phyloP scores from a whole-genome alignment of 2,888 invertebrate species.

The Elgonia sp. region DNA sequence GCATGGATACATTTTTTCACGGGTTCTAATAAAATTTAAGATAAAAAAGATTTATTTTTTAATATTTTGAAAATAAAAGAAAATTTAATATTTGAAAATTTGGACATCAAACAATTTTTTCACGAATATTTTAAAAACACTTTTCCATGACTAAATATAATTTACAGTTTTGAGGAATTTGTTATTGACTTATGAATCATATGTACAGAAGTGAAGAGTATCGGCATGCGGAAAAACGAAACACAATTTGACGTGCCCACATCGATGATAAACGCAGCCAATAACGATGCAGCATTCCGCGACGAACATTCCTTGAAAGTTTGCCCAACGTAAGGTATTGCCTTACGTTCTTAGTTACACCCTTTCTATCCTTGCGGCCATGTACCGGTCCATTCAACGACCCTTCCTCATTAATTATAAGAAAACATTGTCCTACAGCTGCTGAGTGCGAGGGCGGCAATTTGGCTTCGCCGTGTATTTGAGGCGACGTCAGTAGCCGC shows the following conservation, averaged over 20 bases:
- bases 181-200: too few relatives aligned
- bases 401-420: constrained; percentile 85
- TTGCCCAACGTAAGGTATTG: constrained; percentile 81
- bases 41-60: too few relatives aligned
- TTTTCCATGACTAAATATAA: not conserved
- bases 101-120: too few relatives aligned
- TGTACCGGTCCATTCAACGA: constrained; percentile 84
- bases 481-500: constrained; percentile 58
- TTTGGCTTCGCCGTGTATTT: constrained; percentile 71
- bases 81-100: too few relatives aligned
- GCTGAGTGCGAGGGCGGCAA: constrained; percentile 73
- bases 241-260: constrained; percentile 57
- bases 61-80: too few relatives aligned
- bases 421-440: constrained; percentile 84
- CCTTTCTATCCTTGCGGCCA: constrained; percentile 83
- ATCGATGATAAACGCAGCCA: constrained; percentile 75
- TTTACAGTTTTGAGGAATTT: too few relatives aligned
- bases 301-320: constrained; percentile 82
- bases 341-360: constrained; percentile 83
- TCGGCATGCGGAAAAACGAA: constrained; percentile 41
- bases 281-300: constrained; percentile 81
- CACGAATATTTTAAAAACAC: too few relatives aligned
- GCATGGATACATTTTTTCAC: too few relatives aligned
- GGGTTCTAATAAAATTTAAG: too few relatives aligned
- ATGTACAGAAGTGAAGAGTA: not conserved